Base-by-base conservation (phyloP, 2,797 vertebrate genomes). In the Syngnathus acus region DNA sequence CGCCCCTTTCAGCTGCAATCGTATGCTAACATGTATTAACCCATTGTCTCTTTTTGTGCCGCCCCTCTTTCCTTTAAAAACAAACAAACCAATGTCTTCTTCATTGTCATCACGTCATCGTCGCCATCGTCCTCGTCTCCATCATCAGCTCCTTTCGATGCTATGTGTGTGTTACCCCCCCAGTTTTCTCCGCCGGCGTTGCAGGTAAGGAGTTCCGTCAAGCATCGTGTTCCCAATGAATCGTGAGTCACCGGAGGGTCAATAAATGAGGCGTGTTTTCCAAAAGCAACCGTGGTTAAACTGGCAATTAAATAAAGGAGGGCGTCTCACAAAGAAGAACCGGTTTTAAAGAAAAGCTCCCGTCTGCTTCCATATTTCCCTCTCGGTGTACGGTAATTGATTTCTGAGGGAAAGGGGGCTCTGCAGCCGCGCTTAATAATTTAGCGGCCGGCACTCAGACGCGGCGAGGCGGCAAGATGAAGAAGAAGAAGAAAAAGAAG, bases 141-240 rank as follows among this genome's bases (percentile, higher is more conserved):
- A 73, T 78, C 84, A 80, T 84, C 87, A 82, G 82, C 84, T 77
- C 75, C 73, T 74, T 73, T 86, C 79, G 80, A 79, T 71, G 74
- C 71, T 67, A 62, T 73, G 80, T 87, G 86, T 89, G 82, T 85
- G 68, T 88, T 88, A 82, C 69, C 1, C 59, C 26, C 59, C 39
- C 19, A n/a, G 32, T 42, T 51, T 62, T 60, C 67, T 68, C 66
- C 42, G 2, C 66, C 63, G 40, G 64, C 40, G 70, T 64, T 37
- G 38, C 83, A 90, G 90, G 90, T 92, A 90, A 89, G 91, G 71
- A 84, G 79, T 71, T 2, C 69, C 72, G 77, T 81, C 85, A 79
- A 73, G 64, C 60, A 63, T 38, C 53, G 1, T 11, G 13, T 4
- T 59, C 3, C 16, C 37, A 38, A 17, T 32, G 2, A 14, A 39